phyloP scores from a whole-genome alignment of 2,113 vertebrate genomes.

The Hippocampus mohnikei region DNA sequence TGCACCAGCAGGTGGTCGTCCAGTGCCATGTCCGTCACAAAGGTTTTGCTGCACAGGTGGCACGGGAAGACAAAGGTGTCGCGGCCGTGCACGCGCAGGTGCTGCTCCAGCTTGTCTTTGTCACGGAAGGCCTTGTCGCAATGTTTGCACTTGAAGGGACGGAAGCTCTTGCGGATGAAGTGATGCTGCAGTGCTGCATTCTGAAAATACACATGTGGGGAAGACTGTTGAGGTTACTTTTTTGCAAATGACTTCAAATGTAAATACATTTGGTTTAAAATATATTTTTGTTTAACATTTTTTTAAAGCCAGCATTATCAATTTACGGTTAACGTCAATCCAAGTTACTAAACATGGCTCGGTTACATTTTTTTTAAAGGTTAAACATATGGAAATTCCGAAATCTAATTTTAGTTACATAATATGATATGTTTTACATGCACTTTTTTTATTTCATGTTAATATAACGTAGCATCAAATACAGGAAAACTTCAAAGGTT shows the following conservation, averaged over 20 bases:
- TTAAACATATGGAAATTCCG: no score
- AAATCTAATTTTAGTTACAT: no score
- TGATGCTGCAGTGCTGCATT: slow-evolving; percentile 96
- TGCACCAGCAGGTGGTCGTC: slow-evolving; percentile 93
- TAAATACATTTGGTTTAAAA: background rate
- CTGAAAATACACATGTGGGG: slow-evolving; percentile 61
- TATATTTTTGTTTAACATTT: no score
- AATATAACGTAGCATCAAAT: no score
- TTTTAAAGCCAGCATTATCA: no score
- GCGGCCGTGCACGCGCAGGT: slow-evolving; percentile 87
- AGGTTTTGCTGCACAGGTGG: slow-evolving; percentile 92
- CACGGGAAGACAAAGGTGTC: slow-evolving; percentile 89
- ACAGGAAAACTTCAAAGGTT: no score
- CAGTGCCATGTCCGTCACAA: slow-evolving; percentile 80
- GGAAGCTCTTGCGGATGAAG: slow-evolving; percentile 93
- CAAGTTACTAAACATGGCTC: no score
- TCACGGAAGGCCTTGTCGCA: slow-evolving; percentile 96
- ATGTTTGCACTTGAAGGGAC: slow-evolving; percentile 92
- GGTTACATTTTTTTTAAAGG: no score
- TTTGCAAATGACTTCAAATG: background rate
- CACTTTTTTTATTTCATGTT: no score
- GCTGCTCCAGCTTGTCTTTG: slow-evolving; percentile 94
- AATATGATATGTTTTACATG: no score
- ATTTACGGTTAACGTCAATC: no score
- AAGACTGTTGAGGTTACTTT: background rate